Percentiles rank a stretch among this genome's conserved stretches.
Conservation (phyloP, 2,113 vertebrate genomes). For the Aldabrachelys gigantea region DNA sequence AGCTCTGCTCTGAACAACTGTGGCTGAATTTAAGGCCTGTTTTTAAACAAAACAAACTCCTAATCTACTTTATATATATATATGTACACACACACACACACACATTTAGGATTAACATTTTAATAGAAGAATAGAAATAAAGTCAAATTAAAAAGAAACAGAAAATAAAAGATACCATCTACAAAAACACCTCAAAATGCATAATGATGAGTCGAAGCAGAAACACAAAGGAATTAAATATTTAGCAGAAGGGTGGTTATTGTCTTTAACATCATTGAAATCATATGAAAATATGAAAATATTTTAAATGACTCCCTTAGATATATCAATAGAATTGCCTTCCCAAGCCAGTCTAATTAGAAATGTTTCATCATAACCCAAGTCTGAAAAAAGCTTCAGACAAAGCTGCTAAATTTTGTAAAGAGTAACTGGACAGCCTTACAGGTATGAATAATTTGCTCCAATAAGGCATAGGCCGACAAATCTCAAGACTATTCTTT, state of each 20-base stretch:
- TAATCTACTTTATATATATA: neutral
- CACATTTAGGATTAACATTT: neutral
- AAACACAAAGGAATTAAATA: neutral
- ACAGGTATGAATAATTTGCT: conserved; percentile 28
- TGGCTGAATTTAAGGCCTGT: too few relatives aligned
- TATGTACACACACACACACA: neutral
- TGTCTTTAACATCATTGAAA: neutral
- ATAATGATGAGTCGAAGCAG: neutral
- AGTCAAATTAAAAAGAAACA: neutral
- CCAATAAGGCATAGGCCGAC: neutral
- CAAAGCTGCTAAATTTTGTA: conserved; percentile 39
- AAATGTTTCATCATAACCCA: conserved; percentile 44
- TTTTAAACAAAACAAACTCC: neutral
- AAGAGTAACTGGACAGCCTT: conserved; percentile 31
- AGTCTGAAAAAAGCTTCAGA: conserved; percentile 29
- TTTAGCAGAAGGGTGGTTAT: neutral
- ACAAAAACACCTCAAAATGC: neutral
- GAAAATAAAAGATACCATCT: neutral
- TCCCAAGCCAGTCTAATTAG: conserved; percentile 30
- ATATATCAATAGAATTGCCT: neutral
- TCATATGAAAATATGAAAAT: neutral
- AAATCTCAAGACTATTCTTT: conserved; percentile 17
- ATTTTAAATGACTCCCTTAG: conserved; percentile 4
- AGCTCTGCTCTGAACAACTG: too few relatives aligned
- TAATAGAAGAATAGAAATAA: neutral